Conservation (phyloP, 92 coral and sea anemone species). For the Zoanthus solanderi region DNA sequence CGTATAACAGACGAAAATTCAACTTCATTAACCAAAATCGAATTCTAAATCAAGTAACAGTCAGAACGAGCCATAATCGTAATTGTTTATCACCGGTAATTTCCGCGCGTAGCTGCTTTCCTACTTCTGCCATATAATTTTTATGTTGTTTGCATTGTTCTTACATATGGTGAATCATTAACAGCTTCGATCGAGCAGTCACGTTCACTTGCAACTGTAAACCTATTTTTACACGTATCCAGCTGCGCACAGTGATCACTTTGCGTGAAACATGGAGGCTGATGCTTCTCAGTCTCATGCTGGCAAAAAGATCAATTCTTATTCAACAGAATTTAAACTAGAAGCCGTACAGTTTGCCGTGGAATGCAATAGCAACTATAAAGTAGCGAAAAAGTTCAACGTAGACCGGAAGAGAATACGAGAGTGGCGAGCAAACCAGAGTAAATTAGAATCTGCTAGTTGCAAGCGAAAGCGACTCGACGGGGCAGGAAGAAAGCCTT, state of each 20-base stretch:
- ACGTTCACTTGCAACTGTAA: slow-evolving; percentile 31
- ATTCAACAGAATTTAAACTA: slow-evolving; percentile 64
- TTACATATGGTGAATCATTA: slow-evolving; percentile 45
- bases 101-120: slow-evolving; percentile 10
- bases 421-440: slow-evolving; percentile 38
- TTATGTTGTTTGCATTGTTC: slow-evolving; percentile 40
- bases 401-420: slow-evolving; percentile 61
- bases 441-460: slow-evolving; percentile 29
- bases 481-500: slow-evolving; percentile 51
- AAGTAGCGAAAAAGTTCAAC: slow-evolving; percentile 32
- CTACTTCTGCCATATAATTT: slow-evolving; percentile 29
- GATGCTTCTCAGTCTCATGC: slow-evolving; percentile 69
- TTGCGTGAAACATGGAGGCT: slow-evolving; percentile 48
- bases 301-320: background rate
- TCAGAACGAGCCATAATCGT: slow-evolving; percentile 56
- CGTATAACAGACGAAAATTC: slow-evolving; percentile 70
- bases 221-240: slow-evolving; percentile 34
- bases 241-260: slow-evolving; percentile 31
- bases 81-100: slow-evolving; percentile 48
- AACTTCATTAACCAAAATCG: slow-evolving; percentile 64
- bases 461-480: slow-evolving; percentile 43
- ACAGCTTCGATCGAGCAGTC: slow-evolving; percentile 36
- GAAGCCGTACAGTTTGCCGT: slow-evolving; percentile 61
- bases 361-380: slow-evolving; percentile 57
- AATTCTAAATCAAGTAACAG: slow-evolving; percentile 53